Conservation (phyloP, 2,113 vertebrate species). For the Carlito syrichta region DNA sequence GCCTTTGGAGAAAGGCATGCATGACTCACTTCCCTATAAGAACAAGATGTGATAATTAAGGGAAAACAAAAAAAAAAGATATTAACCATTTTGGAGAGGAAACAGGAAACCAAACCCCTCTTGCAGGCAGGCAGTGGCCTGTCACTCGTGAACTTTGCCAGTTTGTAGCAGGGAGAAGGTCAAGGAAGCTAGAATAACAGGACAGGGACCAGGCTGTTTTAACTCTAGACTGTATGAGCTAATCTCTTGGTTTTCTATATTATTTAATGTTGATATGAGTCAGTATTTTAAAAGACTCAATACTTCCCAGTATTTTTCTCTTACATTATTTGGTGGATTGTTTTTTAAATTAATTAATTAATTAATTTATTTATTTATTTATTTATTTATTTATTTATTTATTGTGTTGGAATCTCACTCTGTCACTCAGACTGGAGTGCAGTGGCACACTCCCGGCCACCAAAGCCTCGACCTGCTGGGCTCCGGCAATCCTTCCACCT, state of each 20-base stretch:
- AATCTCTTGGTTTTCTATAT: not conserved
- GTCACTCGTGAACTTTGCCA: conserved; percentile 70
- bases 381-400: no score
- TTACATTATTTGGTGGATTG: not conserved
- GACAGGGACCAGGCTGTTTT: not conserved
- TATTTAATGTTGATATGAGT: not conserved
- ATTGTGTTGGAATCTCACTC: no score
- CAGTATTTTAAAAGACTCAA: not conserved
- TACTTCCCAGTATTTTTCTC: not conserved
- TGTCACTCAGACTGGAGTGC: no score
- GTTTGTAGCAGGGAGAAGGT: conserved; percentile 57
- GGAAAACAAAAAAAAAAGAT: conserved; percentile 43
- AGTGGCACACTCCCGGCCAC: no score
- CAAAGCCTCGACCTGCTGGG: no score
- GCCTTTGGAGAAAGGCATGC: conserved; percentile 42
- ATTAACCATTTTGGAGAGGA: conserved; percentile 58
- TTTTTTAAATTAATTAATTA: conserved; percentile 1
- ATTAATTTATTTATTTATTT: no score
- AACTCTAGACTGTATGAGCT: not conserved
- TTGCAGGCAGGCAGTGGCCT: conserved; percentile 45
- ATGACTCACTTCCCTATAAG: conserved; percentile 47
- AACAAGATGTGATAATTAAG: conserved; percentile 70
- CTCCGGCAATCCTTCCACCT: no score
- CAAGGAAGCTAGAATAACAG: conserved; percentile 57
- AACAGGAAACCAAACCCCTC: conserved; percentile 68